Conservation (phyloP, 2,113 vertebrate genomes). For the Nannospalax galili region DNA sequence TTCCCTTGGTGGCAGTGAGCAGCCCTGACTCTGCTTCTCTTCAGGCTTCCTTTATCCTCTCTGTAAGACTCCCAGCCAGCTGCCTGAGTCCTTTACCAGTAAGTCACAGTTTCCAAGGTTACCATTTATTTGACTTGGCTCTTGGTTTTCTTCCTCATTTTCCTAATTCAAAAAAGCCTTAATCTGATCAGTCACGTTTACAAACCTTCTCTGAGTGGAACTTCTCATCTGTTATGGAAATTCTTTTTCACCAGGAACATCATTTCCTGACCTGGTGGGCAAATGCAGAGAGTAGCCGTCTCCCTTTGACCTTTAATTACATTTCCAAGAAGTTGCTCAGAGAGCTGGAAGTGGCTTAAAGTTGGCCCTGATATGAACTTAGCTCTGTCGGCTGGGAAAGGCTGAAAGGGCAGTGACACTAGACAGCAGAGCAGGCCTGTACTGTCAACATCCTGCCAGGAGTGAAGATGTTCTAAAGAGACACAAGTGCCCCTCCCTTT, state of each 20-base stretch:
- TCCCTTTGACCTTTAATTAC: constrained; percentile 14
- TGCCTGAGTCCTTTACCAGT: not conserved
- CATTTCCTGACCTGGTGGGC: constrained; percentile 23
- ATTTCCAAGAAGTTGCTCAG: constrained; percentile 41
- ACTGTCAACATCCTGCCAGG: not conserved
- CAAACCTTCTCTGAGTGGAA: constrained; percentile 2
- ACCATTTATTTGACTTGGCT: constrained; percentile 3
- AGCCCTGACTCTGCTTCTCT: not conserved
- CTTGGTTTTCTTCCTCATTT: not conserved
- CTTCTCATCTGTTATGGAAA: not conserved
- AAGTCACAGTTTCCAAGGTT: constrained; percentile 25
- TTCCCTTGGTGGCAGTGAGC: not conserved
- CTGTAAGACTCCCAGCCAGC: not conserved
- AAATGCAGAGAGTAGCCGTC: not conserved
- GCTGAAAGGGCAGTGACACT: not conserved
- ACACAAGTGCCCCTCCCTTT: not conserved
- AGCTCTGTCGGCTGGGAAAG: not conserved
- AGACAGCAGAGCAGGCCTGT: not conserved
- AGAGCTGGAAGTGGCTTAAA: not conserved
- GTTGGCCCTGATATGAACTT: not conserved
- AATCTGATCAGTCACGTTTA: not conserved
- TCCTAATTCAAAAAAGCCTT: constrained; percentile 49
- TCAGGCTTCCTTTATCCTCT: not conserved
- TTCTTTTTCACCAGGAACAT: constrained; percentile 16
- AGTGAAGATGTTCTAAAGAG: not conserved